Conservation (phyloP, 2,888 invertebrate genomes). For the Ophioninae sp. region DNA sequence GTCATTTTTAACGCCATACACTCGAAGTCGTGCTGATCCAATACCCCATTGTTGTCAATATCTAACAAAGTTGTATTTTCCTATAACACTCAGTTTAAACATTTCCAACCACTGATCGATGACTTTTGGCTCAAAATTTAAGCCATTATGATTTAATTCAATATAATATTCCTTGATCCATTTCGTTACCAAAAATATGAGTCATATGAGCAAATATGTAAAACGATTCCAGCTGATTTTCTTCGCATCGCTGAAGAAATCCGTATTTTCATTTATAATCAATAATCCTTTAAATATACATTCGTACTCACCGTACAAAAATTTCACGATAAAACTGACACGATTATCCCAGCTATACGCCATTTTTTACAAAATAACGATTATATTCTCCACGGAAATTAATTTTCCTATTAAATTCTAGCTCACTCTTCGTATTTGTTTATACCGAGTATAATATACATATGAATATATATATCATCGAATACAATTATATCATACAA, state of each 20-base stretch:
- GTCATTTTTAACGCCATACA: conserved; percentile 91
- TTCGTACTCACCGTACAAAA: conserved; percentile 88
- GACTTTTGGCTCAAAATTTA: neutral
- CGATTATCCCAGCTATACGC: conserved; percentile 93
- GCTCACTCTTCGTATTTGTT: neutral
- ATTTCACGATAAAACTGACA: conserved; percentile 90
- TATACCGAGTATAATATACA: neutral
- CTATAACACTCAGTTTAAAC: neutral
- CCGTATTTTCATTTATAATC: neutral
- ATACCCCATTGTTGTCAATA: conserved; percentile 91
- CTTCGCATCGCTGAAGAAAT: conserved; percentile 43
- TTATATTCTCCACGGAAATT: conserved; percentile 7
- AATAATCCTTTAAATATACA: conserved; percentile 10
- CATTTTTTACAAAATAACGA: conserved; percentile 81
- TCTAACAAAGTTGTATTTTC: conserved; percentile 81
- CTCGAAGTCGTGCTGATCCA: conserved; percentile 91
- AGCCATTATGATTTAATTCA: neutral
- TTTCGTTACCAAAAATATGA: neutral
- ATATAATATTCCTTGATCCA: too few relatives aligned
- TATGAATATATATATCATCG: neutral
- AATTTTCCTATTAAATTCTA: neutral
- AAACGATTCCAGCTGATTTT: neutral
- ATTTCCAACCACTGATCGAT: neutral
- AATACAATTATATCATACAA: neutral
- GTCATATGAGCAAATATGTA: neutral